phyloP scores from a whole-genome alignment of 2,797 vertebrate genomes.

The Acrossocheilus fasciatus region DNA sequence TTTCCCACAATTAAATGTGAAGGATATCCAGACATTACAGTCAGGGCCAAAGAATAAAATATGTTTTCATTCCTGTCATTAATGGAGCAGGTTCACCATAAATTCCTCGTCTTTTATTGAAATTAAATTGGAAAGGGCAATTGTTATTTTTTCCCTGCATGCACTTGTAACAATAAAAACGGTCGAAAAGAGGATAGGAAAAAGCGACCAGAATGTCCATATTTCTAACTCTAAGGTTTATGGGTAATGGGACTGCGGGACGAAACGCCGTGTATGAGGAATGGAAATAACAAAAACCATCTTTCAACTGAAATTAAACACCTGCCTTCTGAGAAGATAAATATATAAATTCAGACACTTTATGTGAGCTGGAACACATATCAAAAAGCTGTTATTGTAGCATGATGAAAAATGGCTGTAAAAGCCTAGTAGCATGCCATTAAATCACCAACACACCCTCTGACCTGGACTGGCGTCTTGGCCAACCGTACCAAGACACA shows the following conservation, averaged over 20 bases:
- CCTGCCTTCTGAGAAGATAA: conserved; percentile 60
- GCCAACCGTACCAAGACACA: conserved; percentile 1
- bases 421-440: conserved; percentile 54
- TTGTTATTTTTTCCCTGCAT: conserved; percentile 64
- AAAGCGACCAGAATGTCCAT: conserved; percentile 56
- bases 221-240: conserved; percentile 67
- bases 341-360: conserved; percentile 66
- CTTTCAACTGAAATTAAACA: conserved; percentile 68
- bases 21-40: conserved; percentile 42
- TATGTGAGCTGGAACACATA: conserved; percentile 53
- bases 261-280: conserved; percentile 65
- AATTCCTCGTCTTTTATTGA: conserved; percentile 64
- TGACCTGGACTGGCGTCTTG: conserved; percentile 42
- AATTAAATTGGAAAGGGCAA: conserved; percentile 63
- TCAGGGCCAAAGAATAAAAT: conserved; percentile 48
- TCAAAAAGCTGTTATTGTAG: conserved; percentile 59
- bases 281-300: conserved; percentile 59
- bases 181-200: conserved; percentile 36
- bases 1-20: conserved; percentile 46
- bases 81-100: conserved; percentile 54
- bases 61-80: conserved; percentile 50
- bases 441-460: conserved; percentile 54
- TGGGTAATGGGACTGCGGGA: conserved; percentile 67
- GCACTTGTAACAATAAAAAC: conserved; percentile 62
- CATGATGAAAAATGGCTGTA: conserved; percentile 42